Conservation (phyloP, 2,888 invertebrate genomes). For the Hypomecis atomaria region DNA sequence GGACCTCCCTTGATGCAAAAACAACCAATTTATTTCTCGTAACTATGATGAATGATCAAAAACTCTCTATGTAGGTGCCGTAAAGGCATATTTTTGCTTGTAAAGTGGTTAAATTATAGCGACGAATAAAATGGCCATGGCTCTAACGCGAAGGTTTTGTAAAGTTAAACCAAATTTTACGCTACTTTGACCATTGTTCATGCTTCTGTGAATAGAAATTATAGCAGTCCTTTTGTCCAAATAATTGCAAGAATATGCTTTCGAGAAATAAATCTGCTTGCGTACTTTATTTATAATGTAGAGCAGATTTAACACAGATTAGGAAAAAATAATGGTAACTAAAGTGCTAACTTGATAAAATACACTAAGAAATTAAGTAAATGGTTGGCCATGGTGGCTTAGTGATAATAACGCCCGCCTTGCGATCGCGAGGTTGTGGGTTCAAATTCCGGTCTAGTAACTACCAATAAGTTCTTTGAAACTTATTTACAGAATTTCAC, state of each 20-base stretch:
- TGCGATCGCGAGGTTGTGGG: too few relatives aligned
- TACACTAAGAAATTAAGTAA: too few relatives aligned
- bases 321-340: too few relatives aligned
- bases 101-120: not conserved
- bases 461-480: too few relatives aligned
- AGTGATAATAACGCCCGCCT: too few relatives aligned
- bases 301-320: too few relatives aligned
- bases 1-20: conserved; percentile 66
- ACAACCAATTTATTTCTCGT: not conserved
- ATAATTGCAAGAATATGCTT: not conserved
- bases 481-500: too few relatives aligned
- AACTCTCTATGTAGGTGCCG: not conserved
- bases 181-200: conserved; percentile 55
- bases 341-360: too few relatives aligned
- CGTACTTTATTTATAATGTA: too few relatives aligned
- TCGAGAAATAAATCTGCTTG: not conserved
- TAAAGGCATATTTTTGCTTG: not conserved
- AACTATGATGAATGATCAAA: not conserved
- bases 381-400: too few relatives aligned
- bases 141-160: conserved; percentile 55
- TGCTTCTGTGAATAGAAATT: conserved; percentile 48
- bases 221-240: conserved; percentile 24
- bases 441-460: too few relatives aligned
- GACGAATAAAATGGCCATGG: conserved; percentile 46
- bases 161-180: conserved; percentile 58